phyloP scores from a whole-genome alignment of 2,797 vertebrate genomes.

The Lagodon rhomboides region DNA sequence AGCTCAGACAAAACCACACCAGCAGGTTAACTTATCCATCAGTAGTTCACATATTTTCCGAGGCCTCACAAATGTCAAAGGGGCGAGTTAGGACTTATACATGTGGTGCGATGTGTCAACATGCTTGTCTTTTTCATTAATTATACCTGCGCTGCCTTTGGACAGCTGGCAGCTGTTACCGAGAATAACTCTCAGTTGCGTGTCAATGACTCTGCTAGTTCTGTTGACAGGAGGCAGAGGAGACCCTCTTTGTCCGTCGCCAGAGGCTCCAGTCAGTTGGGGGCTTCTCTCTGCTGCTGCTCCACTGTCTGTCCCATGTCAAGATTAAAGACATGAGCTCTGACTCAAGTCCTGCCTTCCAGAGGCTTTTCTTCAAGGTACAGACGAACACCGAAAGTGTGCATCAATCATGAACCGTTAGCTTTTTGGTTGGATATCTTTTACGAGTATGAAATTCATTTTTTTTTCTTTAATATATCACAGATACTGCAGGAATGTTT shows the following conservation, averaged over 20 bases:
- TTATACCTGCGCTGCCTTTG: slow-evolving; percentile 2
- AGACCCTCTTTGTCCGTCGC: slow-evolving; percentile 86
- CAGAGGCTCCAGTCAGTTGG: slow-evolving; percentile 88
- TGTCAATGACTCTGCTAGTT: slow-evolving; percentile 6
- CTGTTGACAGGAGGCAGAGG: slow-evolving; percentile 80
- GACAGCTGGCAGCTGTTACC: neutral
- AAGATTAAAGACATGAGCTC: slow-evolving; percentile 76
- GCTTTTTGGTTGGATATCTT: neutral
- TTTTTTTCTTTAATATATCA: slow-evolving; percentile 10
- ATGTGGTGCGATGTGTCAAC: neutral
- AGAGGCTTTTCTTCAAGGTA: slow-evolving; percentile 90
- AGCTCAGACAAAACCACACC: no score
- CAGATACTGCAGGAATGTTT: slow-evolving; percentile 88
- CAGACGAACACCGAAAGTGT: neutral
- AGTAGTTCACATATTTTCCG: no score
- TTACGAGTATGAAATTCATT: neutral
- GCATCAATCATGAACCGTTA: neutral
- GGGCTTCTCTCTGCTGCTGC: slow-evolving; percentile 88
- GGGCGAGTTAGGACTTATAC: neutral
- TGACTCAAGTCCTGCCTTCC: slow-evolving; percentile 85
- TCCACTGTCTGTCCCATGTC: slow-evolving; percentile 90
- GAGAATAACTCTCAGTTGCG: neutral
- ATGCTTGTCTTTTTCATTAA: neutral
- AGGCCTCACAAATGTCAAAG: no score
- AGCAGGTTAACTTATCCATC: no score